Evolutionary conservation across 1,140 invertebrate species (phyloP), one percentile per base, ranked within the genome.

Genomic region (Oedothorax gibbosus): DNA sequence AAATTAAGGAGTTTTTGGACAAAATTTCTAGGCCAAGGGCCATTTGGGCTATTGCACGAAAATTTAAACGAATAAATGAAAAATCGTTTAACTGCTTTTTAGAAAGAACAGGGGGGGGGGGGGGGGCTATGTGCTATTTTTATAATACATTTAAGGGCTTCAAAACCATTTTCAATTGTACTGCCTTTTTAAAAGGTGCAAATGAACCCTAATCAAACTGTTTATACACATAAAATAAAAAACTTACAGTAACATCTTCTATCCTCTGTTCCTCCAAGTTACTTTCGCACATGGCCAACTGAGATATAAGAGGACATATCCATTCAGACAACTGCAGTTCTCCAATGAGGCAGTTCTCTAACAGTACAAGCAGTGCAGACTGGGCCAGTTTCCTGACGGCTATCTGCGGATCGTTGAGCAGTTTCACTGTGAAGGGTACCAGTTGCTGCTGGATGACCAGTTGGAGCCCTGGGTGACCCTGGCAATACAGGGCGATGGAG

Each of bases 361-460:
- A 88, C 7, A 94, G 88, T 14, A 91, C 89, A 71, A 94, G 86
- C 14, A 94, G 88, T n/a, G 93, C 91, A 15, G 91, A 90, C 87
- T 93, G 93, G 18, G 93, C 92, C 14, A 92, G 91, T 88, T 93
- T 93, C 66, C 93, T 90, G 90, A 93, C 93, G 91, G 93, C 92
- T 87, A 91, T 92, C 86, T 93, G 93, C 49, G 87, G 85, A 88
- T 94, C 93, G 50, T 90, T 91, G 4, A 94, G 90, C 86, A 91
- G 93, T 83, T 90, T 91, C 56, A 93, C 91, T 53, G 94, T 91
- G 88, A 93, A 91, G 64, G 91, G 92, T 51, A 94, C 89, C 66
- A 94, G 89, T 82, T 93, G 91, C 50, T 90, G 89, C 9, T 91
- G 89, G 56, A 91, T 89, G 50, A 92, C 87, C 78, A 90, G 87